A percentile compares a stretch with the other conserved stretches of the same genome.
These are phyloP conservation scores for Eupithecia vulgata DNA, from an alignment of 2,888 invertebrate genomes.

Conservation along the genomic window DNA sequence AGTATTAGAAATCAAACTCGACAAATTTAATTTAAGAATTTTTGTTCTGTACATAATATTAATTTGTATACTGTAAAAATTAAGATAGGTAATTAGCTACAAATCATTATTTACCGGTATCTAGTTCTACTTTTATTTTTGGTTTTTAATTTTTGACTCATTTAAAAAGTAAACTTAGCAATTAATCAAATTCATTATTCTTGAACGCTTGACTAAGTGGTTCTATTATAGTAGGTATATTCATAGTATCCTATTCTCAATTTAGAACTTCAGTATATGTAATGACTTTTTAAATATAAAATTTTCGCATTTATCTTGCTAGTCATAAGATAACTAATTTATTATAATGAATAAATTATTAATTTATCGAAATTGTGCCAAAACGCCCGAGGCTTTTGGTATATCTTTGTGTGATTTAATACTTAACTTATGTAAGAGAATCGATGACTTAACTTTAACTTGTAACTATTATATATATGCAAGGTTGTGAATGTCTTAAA, in stretches of 20 bases:
- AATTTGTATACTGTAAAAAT: neutral
- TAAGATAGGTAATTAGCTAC: too few species aligned
- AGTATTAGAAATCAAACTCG: neutral
- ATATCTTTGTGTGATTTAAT: neutral
- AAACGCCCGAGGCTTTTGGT: neutral
- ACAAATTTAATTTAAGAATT: neutral
- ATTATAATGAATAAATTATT: neutral
- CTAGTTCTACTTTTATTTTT: neutral
- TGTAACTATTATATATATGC: constrained; percentile 8
- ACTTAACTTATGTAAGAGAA: neutral
- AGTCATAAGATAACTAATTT: constrained; percentile 2
- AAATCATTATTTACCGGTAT: too few species aligned
- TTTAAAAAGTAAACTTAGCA: neutral
- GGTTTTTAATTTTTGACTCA: neutral
- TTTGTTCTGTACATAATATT: neutral
- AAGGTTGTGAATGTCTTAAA: constrained; percentile 24
- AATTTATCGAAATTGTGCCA: neutral
- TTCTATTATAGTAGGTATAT: too few species aligned
- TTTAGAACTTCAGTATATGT: neutral
- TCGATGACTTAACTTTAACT: neutral
- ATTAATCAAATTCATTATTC: neutral
- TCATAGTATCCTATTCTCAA: too few species aligned
- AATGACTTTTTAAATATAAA: neutral
- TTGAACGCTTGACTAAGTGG: too few species aligned
- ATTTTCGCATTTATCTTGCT: constrained; percentile 6